A percentile compares a stretch with the other conserved stretches of the same genome.
phyloP scores from a whole-genome alignment of 1,140 invertebrate genomes.

The Bombus vancouverensis region DNA sequence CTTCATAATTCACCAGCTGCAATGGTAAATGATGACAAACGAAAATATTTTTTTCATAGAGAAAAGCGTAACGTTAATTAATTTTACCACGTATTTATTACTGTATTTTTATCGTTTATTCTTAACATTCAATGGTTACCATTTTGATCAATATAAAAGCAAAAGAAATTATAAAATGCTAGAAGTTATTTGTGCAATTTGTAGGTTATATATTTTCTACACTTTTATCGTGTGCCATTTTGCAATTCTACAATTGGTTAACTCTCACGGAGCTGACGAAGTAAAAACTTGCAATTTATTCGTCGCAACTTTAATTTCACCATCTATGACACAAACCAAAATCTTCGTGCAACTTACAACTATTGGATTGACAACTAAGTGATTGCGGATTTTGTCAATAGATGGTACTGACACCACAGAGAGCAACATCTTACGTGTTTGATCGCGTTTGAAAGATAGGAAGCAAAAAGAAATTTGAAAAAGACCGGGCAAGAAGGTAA shows the following conservation, averaged over 20 bases:
- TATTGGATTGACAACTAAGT: too few species aligned
- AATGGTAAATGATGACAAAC: not conserved
- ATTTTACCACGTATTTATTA: too few species aligned
- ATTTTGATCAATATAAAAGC: not conserved
- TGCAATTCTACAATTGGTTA: not conserved
- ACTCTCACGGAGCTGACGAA: not conserved
- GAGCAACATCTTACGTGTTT: too few species aligned
- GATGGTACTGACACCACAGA: too few species aligned
- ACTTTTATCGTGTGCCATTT: not conserved
- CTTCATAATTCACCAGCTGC: not conserved
- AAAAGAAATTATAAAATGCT: not conserved
- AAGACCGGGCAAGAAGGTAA: not conserved
- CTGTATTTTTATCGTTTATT: not conserved
- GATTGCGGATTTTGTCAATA: too few species aligned
- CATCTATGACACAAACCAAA: not conserved
- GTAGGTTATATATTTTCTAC: not conserved
- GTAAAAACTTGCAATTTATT: not conserved
- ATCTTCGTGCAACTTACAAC: too few species aligned
- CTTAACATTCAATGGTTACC: not conserved
- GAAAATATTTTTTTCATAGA: too few species aligned
- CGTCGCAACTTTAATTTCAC: not conserved
- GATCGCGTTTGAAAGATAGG: too few species aligned
- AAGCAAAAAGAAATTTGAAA: too few species aligned
- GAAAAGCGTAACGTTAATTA: too few species aligned
- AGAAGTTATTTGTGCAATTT: too few species aligned